Percentiles rank a stretch among this genome's conserved stretches.
phyloP scores from a whole-genome alignment of 1,140 invertebrate species.

The Scaptomyza montana region DNA sequence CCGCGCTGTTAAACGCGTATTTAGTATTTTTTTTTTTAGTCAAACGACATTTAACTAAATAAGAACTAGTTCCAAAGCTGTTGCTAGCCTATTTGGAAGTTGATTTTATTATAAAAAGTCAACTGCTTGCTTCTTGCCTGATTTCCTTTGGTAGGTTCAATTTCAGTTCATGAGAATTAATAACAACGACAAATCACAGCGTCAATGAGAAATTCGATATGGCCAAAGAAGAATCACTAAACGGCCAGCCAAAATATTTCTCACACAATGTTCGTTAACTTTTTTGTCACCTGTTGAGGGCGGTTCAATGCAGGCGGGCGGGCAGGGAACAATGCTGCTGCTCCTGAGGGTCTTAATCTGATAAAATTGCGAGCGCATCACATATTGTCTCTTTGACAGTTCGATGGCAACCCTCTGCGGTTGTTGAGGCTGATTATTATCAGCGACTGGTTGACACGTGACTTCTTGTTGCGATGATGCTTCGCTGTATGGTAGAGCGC shows the following conservation, averaged over 20 bases:
- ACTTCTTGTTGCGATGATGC: slow-evolving; percentile 47
- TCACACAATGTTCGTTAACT: slow-evolving; percentile 60
- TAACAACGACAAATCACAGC: slow-evolving; percentile 74
- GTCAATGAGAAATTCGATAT: slow-evolving; percentile 58
- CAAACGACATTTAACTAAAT: neutral
- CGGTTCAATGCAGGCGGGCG: neutral
- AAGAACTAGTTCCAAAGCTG: slow-evolving; percentile 24
- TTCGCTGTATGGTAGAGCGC: neutral
- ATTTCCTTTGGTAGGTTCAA: slow-evolving; percentile 35
- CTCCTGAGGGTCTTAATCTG: slow-evolving; percentile 69
- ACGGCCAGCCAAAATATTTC: slow-evolving; percentile 57
- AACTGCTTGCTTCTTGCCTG: slow-evolving; percentile 13
- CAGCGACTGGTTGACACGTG: slow-evolving; percentile 68
- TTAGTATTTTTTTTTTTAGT: slow-evolving; percentile 5
- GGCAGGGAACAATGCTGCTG: slow-evolving; percentile 28
- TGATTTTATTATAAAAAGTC: slow-evolving; percentile 9
- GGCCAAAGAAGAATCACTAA: slow-evolving; percentile 45
- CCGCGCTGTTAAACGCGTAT: slow-evolving; percentile 13
- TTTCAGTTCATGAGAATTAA: slow-evolving; percentile 75
- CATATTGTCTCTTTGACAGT: slow-evolving; percentile 41
- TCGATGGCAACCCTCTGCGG: slow-evolving; percentile 54
- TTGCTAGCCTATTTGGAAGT: neutral
- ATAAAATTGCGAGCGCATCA: slow-evolving; percentile 75
- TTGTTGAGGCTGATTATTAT: slow-evolving; percentile 62
- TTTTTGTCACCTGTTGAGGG: slow-evolving; percentile 67